phyloP scores from a whole-genome alignment of 2,797 vertebrate species.

The Netta rufina region DNA sequence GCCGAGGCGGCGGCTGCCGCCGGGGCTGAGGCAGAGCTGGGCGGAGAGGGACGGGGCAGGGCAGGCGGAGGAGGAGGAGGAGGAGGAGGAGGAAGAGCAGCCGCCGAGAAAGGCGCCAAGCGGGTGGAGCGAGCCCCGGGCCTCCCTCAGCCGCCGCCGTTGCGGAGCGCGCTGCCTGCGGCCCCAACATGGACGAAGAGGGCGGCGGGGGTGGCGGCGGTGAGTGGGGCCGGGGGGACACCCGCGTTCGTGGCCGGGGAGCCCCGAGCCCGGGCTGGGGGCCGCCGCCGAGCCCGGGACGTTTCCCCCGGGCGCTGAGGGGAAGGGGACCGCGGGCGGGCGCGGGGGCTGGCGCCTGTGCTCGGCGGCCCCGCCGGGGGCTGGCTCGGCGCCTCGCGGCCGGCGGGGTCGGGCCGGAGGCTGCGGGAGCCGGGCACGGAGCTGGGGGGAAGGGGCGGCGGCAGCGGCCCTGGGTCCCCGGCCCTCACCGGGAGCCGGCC shows the following conservation, averaged over 20 bases:
- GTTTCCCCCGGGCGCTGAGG: not conserved
- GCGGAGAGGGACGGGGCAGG: not conserved
- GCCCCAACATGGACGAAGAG: slow-evolving; percentile 76
- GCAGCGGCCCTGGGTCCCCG: not conserved
- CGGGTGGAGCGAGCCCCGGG: not conserved
- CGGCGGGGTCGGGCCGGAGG: not conserved
- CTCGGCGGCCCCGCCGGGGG: not conserved
- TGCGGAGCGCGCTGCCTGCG: not conserved
- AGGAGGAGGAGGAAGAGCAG: not conserved
- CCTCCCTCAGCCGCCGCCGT: not conserved
- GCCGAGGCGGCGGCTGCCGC: slow-evolving; percentile 1
- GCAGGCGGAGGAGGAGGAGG: not conserved
- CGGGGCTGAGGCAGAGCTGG: not conserved
- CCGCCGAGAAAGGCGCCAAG: too few species aligned
- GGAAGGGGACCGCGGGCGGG: not conserved
- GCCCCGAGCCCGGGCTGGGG: not conserved
- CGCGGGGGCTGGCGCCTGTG: not conserved
- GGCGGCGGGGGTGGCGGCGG: slow-evolving; percentile 73
- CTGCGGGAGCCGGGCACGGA: not conserved
- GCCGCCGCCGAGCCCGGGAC: not conserved
- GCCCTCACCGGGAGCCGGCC: not conserved
- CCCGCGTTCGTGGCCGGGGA: not conserved
- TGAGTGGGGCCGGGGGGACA: slow-evolving; percentile 41
- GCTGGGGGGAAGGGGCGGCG: not conserved
- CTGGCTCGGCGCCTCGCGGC: not conserved